These are phyloP conservation scores for Neodiprion fabricii DNA, from an alignment of 1,140 invertebrate species.

Conservation along the genomic window DNA sequence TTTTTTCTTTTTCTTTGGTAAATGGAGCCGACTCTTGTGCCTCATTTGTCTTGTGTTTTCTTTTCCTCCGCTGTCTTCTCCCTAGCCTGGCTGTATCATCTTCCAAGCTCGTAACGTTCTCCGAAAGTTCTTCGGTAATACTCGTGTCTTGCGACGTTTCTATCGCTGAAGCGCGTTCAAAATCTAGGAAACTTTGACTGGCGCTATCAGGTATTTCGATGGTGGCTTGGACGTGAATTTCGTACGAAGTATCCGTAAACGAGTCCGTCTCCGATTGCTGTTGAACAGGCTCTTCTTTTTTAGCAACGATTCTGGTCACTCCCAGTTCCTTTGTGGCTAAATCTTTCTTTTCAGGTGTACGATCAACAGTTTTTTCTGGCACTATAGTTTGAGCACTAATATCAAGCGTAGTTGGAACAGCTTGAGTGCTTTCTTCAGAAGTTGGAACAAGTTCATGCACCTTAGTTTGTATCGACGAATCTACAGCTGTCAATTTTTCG, in stretches of 20 bases:
- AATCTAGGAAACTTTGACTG: conserved; percentile 35
- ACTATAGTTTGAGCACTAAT: conserved; percentile 35
- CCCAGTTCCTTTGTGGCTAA: not conserved
- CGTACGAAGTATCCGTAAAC: conserved; percentile 44
- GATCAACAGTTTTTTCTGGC: not conserved
- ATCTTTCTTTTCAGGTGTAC: not conserved
- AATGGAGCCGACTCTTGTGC: not conserved
- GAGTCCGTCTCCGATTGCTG: conserved; percentile 36
- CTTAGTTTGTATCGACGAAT: conserved; percentile 44
- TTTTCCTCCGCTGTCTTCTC: conserved; percentile 30
- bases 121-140: conserved; percentile 36
- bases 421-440: conserved; percentile 40
- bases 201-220: conserved; percentile 47
- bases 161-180: conserved; percentile 26
- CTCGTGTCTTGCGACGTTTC: conserved; percentile 39
- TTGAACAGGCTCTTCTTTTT: conserved; percentile 17
- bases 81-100: not conserved
- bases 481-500: conserved; percentile 26
- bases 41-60: conserved; percentile 35
- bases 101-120: not conserved
- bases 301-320: conserved; percentile 7
- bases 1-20: conserved; percentile 14
- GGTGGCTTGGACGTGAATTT: conserved; percentile 54
- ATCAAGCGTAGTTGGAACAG: conserved; percentile 38
- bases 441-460: conserved; percentile 41